phyloP scores from a whole-genome alignment of 2,113 vertebrate genomes.

The Mus pahari region DNA sequence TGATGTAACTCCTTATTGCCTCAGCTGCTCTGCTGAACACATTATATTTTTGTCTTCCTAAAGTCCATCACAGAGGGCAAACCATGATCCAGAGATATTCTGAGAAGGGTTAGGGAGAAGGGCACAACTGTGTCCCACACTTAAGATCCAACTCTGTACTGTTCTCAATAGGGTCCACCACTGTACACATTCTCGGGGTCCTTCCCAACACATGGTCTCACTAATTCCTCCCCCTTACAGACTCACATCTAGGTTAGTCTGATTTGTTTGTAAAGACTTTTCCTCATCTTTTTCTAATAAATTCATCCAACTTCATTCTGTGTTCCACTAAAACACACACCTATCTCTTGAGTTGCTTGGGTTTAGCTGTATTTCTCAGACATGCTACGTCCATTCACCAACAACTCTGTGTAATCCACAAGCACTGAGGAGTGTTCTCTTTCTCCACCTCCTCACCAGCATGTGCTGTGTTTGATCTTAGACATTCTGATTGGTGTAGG shows the following conservation, averaged over 20 bases:
- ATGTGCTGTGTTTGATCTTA: no score
- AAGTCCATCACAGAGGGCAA: not conserved
- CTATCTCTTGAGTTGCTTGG: not conserved
- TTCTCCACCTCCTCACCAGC: no score
- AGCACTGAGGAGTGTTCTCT: no score
- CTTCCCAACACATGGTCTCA: not conserved
- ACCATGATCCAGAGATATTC: not conserved
- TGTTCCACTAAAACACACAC: not conserved
- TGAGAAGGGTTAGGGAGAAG: not conserved
- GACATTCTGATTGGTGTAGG: no score
- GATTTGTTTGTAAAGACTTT: conserved; percentile 6
- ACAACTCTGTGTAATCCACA: not conserved
- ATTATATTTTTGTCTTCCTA: not conserved
- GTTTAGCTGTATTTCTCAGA: not conserved
- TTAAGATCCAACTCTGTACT: not conserved
- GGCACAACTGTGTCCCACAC: no score
- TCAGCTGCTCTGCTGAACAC: not conserved
- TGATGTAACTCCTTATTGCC: not conserved
- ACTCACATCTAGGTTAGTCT: not conserved
- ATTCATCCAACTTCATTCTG: not conserved
- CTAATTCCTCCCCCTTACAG: not conserved
- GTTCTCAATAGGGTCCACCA: accelerated
- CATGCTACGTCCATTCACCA: not conserved
- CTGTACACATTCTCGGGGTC: accelerated
- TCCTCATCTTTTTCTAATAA: not conserved